These are phyloP conservation scores for Parnassius glacialis DNA, from an alignment of 2,888 invertebrate species.

Conservation along the genomic window DNA sequence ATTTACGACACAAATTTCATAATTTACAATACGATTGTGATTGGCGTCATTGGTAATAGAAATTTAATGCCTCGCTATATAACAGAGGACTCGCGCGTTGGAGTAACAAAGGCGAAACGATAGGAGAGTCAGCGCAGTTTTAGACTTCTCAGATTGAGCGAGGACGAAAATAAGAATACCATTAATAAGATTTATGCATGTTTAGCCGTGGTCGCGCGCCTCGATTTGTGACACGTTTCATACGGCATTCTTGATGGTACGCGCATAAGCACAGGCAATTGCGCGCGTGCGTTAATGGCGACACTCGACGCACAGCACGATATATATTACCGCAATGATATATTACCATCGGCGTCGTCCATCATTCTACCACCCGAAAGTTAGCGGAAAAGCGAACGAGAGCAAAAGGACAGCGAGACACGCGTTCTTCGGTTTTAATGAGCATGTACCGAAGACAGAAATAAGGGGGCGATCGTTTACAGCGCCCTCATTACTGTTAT, in stretches of 20 bases:
- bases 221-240: slow-evolving; percentile 73
- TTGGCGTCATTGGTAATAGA: slow-evolving; percentile 54
- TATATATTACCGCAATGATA: slow-evolving; percentile 79
- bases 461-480: slow-evolving; percentile 71
- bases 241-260: slow-evolving; percentile 59
- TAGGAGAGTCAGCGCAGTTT: slow-evolving; percentile 38
- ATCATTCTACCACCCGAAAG: slow-evolving; percentile 80
- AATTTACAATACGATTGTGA: slow-evolving; percentile 66
- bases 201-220: slow-evolving; percentile 69
- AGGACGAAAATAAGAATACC: slow-evolving; percentile 72
- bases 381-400: slow-evolving; percentile 69
- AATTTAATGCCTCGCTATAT: slow-evolving; percentile 47
- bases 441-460: slow-evolving; percentile 78
- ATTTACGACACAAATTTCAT: slow-evolving; percentile 35
- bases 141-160: slow-evolving; percentile 65
- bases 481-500: slow-evolving; percentile 68
- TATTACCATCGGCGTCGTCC: slow-evolving; percentile 74
- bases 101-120: slow-evolving; percentile 7
- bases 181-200: slow-evolving; percentile 76
- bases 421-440: slow-evolving; percentile 69
- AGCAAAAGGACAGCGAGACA: slow-evolving; percentile 62
- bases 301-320: slow-evolving; percentile 75
- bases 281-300: slow-evolving; percentile 78
- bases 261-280: slow-evolving; percentile 60
- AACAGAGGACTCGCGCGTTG: slow-evolving; percentile 50